Base-by-base conservation (phyloP, 2,113 vertebrate species). In the Stigmatopora argus region DNA sequence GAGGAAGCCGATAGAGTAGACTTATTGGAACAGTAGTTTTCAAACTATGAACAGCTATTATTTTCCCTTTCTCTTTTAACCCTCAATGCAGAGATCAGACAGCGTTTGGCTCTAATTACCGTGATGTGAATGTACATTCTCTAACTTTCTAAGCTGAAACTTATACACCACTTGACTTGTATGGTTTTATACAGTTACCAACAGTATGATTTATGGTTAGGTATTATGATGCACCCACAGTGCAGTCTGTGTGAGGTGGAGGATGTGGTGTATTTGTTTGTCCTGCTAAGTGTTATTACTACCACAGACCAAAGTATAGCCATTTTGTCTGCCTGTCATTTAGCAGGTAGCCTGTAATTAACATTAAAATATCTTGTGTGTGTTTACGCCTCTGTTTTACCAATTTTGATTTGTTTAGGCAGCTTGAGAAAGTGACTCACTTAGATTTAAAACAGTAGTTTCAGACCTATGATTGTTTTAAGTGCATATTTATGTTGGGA, bases 11-110 rank as follows among this genome's bases (percentile, higher is more conserved):
- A 78, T 57, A 75, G 73, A 69, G 83, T 52, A 74, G 71, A 86
- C 85, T 87, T 86, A 86, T 87, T 83, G 77, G 70, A 83, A 83
- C 65, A 71, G 72, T 80, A 21, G 70, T 84, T 21, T 69, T 75
- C 35, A 76, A 83, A 78, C 69, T 77, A 72, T 71, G 79, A 82
- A 85, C 73, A 82, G 83, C 79, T 73, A 79, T 86, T 83, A 83
- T 86, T 84, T 86, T 81, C 79, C 86, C 64, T 75, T 31, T 31
- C 26, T 81, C 72, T 80, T 79, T 83, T 81, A 80, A 75, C 74
- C 62, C 74, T 79, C 79, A 74, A 78, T 77, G 72, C 13, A 0
- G n/a, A 61, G 41, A 23, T 9, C 21, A 48, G 26, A 52, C 53
- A 57, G 69, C 77, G 38, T 41, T 41, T 76, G 80, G 72, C 77